A percentile compares a stretch with the other conserved stretches of the same genome.
Conservation (phyloP, 2,797 vertebrate genomes). For the Sarcoramphus papa region DNA sequence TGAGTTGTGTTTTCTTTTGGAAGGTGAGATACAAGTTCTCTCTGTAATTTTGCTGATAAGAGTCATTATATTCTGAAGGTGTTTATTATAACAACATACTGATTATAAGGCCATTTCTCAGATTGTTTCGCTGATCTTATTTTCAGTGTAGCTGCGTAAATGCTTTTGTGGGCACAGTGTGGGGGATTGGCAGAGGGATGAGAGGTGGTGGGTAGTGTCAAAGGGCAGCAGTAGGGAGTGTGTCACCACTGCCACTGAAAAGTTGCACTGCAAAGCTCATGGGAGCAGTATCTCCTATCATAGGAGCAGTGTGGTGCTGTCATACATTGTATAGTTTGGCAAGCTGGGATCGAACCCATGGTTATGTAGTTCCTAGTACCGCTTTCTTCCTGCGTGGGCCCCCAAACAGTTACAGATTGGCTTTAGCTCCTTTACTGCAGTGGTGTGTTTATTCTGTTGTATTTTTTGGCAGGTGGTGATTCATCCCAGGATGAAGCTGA, state of each 20-base stretch:
- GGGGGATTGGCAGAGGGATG: background rate
- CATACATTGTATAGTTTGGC: background rate
- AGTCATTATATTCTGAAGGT: background rate
- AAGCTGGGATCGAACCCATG: background rate
- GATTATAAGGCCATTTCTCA: background rate
- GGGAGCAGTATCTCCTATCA: background rate
- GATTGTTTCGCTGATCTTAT: background rate
- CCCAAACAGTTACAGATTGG: background rate
- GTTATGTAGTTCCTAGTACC: background rate
- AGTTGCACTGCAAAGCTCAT: background rate
- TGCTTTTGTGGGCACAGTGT: background rate
- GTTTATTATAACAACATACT: background rate
- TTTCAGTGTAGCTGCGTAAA: background rate
- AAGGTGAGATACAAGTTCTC: background rate
- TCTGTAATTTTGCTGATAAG: background rate
- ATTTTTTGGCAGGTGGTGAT: constrained; percentile 83
- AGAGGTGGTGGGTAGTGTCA: background rate
- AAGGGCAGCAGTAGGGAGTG: background rate
- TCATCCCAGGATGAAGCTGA: constrained; percentile 98
- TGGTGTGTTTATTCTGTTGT: background rate
- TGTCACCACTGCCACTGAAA: background rate
- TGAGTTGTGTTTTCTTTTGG: background rate
- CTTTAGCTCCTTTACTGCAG: background rate
- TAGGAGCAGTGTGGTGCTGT: background rate
- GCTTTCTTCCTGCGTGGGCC: background rate